These are phyloP conservation scores for Mythimna lalbum DNA, from an alignment of 2,888 invertebrate species.

Conservation along the genomic window DNA sequence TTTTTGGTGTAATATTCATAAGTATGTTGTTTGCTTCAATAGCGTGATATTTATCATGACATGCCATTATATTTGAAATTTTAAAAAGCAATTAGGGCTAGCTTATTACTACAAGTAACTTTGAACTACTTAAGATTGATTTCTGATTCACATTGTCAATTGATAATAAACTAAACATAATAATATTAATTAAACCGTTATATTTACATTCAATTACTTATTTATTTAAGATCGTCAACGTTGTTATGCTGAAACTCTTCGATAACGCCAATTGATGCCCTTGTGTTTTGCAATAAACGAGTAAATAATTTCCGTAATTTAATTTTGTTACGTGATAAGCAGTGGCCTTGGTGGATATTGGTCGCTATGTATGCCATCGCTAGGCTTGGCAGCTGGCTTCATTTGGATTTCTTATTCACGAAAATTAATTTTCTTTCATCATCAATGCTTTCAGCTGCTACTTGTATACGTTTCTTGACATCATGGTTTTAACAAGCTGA, in stretches of 20 bases:
- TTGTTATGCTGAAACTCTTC: slow-evolving; percentile 7
- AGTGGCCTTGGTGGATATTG: slow-evolving; percentile 40
- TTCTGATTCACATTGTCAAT: neutral
- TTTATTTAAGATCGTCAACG: slow-evolving; percentile 8
- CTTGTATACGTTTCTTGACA: too few relatives aligned
- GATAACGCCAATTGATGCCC: slow-evolving; percentile 51
- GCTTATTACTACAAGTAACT: neutral
- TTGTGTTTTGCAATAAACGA: slow-evolving; percentile 58
- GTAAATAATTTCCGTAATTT: slow-evolving; percentile 60
- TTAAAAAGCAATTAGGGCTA: neutral
- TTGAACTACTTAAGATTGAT: neutral
- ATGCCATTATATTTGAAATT: neutral
- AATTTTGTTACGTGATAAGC: slow-evolving; percentile 56
- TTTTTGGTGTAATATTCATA: slow-evolving; percentile 19
- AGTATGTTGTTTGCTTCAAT: neutral
- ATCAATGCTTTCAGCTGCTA: neutral
- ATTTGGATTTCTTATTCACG: neutral
- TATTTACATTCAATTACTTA: slow-evolving; percentile 15
- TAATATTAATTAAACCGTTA: neutral
- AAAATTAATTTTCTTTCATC: neutral
- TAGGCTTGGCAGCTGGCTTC: neutral
- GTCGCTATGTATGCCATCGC: slow-evolving; percentile 32
- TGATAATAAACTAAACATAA: neutral
- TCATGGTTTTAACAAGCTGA: neutral
- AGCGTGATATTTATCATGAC: neutral